These are phyloP conservation scores for Drosophila quadrilineata DNA, from an alignment of 1,140 invertebrate species.

Conservation along the genomic window DNA sequence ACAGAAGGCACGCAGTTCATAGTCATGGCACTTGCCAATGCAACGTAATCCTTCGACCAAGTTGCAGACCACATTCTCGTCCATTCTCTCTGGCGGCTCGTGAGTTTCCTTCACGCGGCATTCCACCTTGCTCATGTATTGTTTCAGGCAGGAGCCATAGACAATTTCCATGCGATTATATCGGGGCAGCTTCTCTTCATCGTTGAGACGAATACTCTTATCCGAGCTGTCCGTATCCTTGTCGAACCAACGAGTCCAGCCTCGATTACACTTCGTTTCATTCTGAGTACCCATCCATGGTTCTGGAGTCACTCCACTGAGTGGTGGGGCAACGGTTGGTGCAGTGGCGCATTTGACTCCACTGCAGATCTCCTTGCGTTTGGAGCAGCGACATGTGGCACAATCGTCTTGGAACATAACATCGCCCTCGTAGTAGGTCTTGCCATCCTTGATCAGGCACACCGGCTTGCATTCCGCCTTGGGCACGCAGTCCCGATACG, in stretches of 20 bases:
- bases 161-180: constrained; percentile 69
- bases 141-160: constrained; percentile 59
- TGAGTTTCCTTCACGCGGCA: constrained; percentile 87
- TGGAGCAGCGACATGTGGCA: constrained; percentile 88
- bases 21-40: constrained; percentile 84
- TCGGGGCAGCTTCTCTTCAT: constrained; percentile 71
- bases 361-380: constrained; percentile 86
- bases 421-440: constrained; percentile 89
- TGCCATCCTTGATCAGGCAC: constrained; percentile 86
- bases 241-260: constrained; percentile 91
- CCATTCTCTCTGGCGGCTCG: constrained; percentile 85
- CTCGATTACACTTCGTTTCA: constrained; percentile 83
- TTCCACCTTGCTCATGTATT: constrained; percentile 87
- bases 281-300: constrained; percentile 45
- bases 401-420: constrained; percentile 88
- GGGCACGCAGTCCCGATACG: constrained; percentile 87
- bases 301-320: constrained; percentile 44
- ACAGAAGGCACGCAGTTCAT: constrained; percentile 88
- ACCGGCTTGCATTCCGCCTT: constrained; percentile 86
- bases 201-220: constrained; percentile 68
- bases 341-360: constrained; percentile 85
- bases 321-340: background rate
- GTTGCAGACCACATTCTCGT: constrained; percentile 88
- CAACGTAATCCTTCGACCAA: constrained; percentile 88
- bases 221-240: constrained; percentile 82